These are phyloP conservation scores for Craseonycteris thonglongyai DNA, from an alignment of 2,113 vertebrate genomes.

Conservation along the genomic window DNA sequence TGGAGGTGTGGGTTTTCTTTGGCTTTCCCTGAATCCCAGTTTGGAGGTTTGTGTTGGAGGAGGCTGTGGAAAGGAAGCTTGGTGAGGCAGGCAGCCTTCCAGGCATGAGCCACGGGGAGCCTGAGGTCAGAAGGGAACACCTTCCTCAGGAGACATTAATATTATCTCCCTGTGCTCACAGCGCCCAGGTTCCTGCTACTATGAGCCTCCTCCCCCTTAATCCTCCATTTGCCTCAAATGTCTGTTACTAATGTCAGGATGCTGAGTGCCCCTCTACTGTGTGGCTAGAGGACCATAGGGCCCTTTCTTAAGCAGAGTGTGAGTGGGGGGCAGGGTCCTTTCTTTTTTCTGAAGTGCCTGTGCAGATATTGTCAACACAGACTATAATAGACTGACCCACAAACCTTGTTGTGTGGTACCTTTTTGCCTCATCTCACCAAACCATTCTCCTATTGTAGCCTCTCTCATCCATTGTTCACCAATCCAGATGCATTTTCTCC, in stretches of 20 bases:
- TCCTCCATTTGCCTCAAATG: background rate
- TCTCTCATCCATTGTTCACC: background rate
- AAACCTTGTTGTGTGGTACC: background rate
- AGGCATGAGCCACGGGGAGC: background rate
- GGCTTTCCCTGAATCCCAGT: constrained; percentile 7
- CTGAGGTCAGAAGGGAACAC: background rate
- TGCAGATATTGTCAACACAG: background rate
- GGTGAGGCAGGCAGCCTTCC: background rate
- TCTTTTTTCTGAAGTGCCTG: too few relatives aligned
- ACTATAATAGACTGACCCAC: background rate
- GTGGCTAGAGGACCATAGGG: background rate
- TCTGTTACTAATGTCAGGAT: background rate
- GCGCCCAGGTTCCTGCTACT: background rate
- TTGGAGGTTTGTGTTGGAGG: constrained; percentile 35
- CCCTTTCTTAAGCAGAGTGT: background rate
- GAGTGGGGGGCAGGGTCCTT: background rate
- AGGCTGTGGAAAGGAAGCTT: background rate
- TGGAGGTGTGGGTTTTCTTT: background rate
- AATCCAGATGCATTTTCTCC: background rate
- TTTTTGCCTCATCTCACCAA: background rate
- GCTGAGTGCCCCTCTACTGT: background rate
- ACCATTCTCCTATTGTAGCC: background rate
- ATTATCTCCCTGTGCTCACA: background rate
- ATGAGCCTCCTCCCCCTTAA: background rate
- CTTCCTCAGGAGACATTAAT: background rate